These are phyloP conservation scores for Cephalophus harveyi DNA, from an alignment of 2,113 vertebrate genomes.

Conservation along the genomic window DNA sequence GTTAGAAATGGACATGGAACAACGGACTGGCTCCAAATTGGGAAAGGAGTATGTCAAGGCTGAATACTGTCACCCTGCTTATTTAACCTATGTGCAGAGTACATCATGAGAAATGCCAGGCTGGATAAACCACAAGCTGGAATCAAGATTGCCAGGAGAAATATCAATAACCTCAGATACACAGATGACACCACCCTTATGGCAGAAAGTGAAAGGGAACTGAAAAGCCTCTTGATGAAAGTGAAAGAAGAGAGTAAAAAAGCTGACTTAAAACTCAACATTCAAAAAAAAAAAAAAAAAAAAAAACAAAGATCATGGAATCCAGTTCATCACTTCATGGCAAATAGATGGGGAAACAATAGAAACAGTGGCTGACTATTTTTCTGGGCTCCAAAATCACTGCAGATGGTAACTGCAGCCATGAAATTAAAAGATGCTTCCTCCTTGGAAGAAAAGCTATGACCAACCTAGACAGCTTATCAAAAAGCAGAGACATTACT, in stretches of 20 bases:
- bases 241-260: not conserved
- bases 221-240: not conserved
- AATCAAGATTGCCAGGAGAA: not conserved
- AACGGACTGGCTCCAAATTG: not conserved
- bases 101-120: not conserved
- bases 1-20: not conserved
- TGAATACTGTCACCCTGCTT: not conserved
- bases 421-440: not conserved
- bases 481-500: not conserved
- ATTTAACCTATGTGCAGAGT: not conserved
- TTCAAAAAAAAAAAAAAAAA: not conserved
- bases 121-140: not conserved
- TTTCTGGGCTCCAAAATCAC: not conserved
- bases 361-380: not conserved
- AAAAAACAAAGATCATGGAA: not conserved
- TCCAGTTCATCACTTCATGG: not conserved
- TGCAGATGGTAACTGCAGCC: not conserved
- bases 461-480: not conserved
- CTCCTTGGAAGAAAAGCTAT: not conserved
- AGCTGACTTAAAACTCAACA: not conserved
- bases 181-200: not conserved
- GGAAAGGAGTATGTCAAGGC: not conserved
- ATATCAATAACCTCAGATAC: not conserved
- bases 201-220: not conserved
- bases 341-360: not conserved